Percentiles rank a stretch among this genome's conserved stretches.
Conservation (phyloP, 2,113 vertebrate genomes). For the Notothenia rossii region DNA sequence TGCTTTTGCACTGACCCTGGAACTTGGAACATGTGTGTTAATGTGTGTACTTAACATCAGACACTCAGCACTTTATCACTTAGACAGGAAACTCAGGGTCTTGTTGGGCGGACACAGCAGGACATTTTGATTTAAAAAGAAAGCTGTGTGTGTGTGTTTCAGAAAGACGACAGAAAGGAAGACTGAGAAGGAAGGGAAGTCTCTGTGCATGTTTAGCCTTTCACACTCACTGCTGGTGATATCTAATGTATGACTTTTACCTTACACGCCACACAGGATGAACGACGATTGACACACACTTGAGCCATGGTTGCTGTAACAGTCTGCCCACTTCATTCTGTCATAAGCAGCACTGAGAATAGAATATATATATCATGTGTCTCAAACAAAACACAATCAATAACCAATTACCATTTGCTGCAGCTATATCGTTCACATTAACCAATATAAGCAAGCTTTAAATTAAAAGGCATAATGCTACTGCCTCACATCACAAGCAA, state of each 20-base stretch:
- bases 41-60: slow-evolving; percentile 29
- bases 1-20: not conserved
- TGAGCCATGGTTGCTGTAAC: not conserved
- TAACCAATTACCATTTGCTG: not conserved
- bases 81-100: slow-evolving; percentile 16
- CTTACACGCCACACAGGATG: slow-evolving; percentile 17
- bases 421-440: slow-evolving; percentile 8
- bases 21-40: slow-evolving; percentile 12
- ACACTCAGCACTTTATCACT: not conserved
- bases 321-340: not conserved
- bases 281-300: not conserved
- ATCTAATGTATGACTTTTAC: slow-evolving; percentile 15
- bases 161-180: not conserved
- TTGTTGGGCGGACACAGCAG: not conserved
- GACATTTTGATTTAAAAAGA: not conserved
- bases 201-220: not conserved
- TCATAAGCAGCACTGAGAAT: not conserved
- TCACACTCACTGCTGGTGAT: not conserved
- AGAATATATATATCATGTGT: not conserved
- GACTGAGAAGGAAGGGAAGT: slow-evolving; percentile 31
- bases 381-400: not conserved
- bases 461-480: not conserved
- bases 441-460: not conserved
- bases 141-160: not conserved
- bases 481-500: not conserved